Evolutionary conservation across 2,888 invertebrate genomes (phyloP), one percentile per base, ranked within the genome.

Genomic region (Halictus quadricinctus): DNA sequence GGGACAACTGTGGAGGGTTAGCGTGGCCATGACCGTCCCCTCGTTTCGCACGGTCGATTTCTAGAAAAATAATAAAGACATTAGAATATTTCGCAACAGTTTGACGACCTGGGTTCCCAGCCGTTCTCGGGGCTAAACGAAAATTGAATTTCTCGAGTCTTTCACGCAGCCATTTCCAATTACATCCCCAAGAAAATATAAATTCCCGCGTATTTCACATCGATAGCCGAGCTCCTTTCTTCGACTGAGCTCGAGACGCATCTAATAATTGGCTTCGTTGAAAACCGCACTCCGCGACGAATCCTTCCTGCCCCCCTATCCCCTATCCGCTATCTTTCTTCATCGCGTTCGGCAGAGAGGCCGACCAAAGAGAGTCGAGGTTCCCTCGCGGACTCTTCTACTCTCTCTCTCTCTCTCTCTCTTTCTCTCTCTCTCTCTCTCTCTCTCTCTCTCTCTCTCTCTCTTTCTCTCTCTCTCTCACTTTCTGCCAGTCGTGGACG

Each of bases 241-340:
- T 77, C 73, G 69, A 75, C 85, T 81, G 69, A 79, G 54, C 90
- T 83, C 85, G 91, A 91, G 91, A 93, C 93, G 92, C 93, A 90
- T 94, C 94, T 94, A 94, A 94, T 94, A 94, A 94, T 94, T 94
- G 94, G 92, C 93, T 94, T 92, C 92, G 94, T 93, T 94, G 94
- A 94, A 94, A 94, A 94, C 92, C 94, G 94, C 94, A 94, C 93
- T 92, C 92, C 94, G 94, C 94, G 94, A 94, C 94, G 94, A 94
- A 93, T 93, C 91, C 90, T 88, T 89, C 87, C 88, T 87, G 87
- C 81, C 77, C 87, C 41, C 2, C 64, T 15, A 18, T 10, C 64
- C 43, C 70, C 83, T 84, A 75, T 64, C 43, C 50, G 66, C 81
- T 81, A 60, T 74, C 79, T 83, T 82, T 79, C 60, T 82, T 76